Evolutionary conservation across 2,113 vertebrate species (phyloP).

Genomic region (Cyphomyrus plagiostoma): DNA sequence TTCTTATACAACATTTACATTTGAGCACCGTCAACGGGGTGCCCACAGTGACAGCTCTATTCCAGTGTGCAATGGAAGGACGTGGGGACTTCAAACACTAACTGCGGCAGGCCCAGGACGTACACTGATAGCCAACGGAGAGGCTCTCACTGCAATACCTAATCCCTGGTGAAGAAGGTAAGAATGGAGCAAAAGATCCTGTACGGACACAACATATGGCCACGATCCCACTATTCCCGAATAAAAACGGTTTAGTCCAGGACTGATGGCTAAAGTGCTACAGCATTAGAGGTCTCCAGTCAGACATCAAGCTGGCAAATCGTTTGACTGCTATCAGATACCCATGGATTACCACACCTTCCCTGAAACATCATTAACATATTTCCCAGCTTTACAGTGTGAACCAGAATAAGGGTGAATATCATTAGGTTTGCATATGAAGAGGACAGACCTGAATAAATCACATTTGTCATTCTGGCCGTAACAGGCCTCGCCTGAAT

Average conservation of each 20-base stretch:
- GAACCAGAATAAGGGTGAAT: neutral
- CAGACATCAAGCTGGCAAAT: neutral
- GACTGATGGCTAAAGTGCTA: neutral
- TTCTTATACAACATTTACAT: neutral
- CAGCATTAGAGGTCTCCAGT: neutral
- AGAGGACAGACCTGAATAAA: slow-evolving; percentile 2
- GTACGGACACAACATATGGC: neutral
- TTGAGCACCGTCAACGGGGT: neutral
- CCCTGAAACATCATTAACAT: neutral
- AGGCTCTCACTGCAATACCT: neutral
- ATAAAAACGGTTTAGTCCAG: neutral
- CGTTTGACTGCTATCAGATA: neutral
- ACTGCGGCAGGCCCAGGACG: neutral
- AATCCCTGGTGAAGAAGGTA: neutral
- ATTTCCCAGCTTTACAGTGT: neutral
- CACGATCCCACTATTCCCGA: neutral
- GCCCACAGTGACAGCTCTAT: neutral
- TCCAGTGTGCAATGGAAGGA: neutral
- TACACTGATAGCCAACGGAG: neutral
- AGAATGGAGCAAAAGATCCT: neutral
- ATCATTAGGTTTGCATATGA: neutral
- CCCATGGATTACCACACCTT: neutral
- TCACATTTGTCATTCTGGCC: neutral
- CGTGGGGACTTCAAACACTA: neutral
- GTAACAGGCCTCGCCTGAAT: neutral